Conservation (phyloP, 1,140 invertebrate genomes). For the Drosophila neocordata region DNA sequence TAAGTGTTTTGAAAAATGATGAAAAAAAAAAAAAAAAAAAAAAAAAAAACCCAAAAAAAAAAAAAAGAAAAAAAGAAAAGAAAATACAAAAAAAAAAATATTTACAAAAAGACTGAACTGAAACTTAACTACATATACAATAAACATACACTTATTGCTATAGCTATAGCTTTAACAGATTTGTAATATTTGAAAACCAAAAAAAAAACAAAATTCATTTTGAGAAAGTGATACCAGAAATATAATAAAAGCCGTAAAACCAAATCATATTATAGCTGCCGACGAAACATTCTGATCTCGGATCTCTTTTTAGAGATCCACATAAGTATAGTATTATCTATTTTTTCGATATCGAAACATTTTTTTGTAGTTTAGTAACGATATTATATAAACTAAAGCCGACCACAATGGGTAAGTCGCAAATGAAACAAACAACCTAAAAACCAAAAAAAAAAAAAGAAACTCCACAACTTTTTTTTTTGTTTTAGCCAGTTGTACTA, state of each 20-base stretch:
- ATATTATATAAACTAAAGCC: slow-evolving; percentile 26
- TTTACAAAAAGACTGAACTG: slow-evolving; percentile 32
- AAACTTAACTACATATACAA: slow-evolving; percentile 56
- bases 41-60: slow-evolving; percentile 43
- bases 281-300: slow-evolving; percentile 58
- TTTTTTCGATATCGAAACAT: slow-evolving; percentile 56
- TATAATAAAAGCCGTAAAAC: slow-evolving; percentile 2
- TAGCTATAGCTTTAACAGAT: slow-evolving; percentile 65
- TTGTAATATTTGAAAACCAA: slow-evolving; percentile 52
- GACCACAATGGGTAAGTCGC: slow-evolving; percentile 72
- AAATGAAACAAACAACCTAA: slow-evolving; percentile 37
- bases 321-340: not conserved
- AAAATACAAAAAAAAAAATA: slow-evolving; percentile 21
- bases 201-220: slow-evolving; percentile 42
- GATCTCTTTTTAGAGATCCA: slow-evolving; percentile 22
- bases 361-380: slow-evolving; percentile 63
- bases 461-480: not conserved
- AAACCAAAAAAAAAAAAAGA: no score
- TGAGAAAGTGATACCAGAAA: slow-evolving; percentile 45
- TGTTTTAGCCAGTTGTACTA: not conserved
- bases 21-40: slow-evolving; percentile 43
- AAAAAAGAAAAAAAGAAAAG: slow-evolving; percentile 41
- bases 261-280: slow-evolving; percentile 58
- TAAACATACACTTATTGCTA: slow-evolving; percentile 51
- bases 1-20: slow-evolving; percentile 61